Base-by-base conservation (phyloP, 2,113 vertebrate species). In the Lota lota region DNA sequence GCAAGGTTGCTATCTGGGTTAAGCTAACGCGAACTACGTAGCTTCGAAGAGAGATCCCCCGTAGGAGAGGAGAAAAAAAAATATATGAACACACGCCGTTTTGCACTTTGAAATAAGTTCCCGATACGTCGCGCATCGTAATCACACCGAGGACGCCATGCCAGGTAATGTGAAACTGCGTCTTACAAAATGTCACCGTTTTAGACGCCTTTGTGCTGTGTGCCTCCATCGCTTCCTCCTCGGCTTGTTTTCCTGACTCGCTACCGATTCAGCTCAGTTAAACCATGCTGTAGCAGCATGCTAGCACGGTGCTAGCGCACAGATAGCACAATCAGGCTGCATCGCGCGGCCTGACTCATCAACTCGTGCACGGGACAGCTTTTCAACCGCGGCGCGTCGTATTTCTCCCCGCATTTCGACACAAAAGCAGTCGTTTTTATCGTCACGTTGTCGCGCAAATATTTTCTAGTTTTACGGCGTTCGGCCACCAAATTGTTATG, bases 221-320 rank as follows among this genome's bases (percentile, higher is more conserved):
- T 36, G 12, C 59, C 19, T 21, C 68, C 67, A 68, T 68, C 73
- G 65, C 63, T 19, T 57, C 80, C n/a, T 73, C 70, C 56, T 24
- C 24, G 70, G 76, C 82, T 88, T 88, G 88, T 87, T 86, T 78
- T 90, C 85, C 85, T 87, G 89, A 87, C 83, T 84, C 72, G 81
- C 66, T 78, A 73, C 74, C 18, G 72, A 47, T 81, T 6, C 82
- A 76, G 85, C 15, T n/a, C 16, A 19, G 28, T n/a, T 11, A 51
- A 51, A 84, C 86, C 86, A 90, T 85, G 86, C 89, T 85, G 74
- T 90, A 88, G 88, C 85, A 81, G 73, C 76, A 68, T 74, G 86
- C 86, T 89, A 89, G 73, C 81, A 36, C 0, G 65, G 68, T 63
- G 82, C 80, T 88, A 85, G 59, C 59, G 12, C 21, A 5, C 3